Conservation (phyloP, 2,113 vertebrate species). For the Scophthalmus maximus region DNA sequence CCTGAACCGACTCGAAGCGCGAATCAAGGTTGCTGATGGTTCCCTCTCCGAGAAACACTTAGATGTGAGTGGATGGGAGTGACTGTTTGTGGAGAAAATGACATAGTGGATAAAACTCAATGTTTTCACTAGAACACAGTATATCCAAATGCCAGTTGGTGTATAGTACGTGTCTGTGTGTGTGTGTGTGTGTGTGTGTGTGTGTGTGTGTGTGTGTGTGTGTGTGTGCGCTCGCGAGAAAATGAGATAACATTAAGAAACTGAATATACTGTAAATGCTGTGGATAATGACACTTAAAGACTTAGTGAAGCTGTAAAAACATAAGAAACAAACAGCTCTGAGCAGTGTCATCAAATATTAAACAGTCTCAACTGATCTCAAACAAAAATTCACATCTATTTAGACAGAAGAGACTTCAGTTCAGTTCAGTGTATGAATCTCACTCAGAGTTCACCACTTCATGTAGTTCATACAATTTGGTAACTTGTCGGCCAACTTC, state of each 20-base stretch:
- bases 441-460: not conserved
- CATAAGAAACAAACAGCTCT: too few relatives aligned
- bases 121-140: not conserved
- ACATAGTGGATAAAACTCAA: not conserved
- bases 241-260: too few relatives aligned
- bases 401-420: not conserved
- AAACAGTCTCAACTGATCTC: not conserved
- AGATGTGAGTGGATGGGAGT: not conserved
- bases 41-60: constrained; percentile 26
- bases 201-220: too few relatives aligned
- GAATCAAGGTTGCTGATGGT: constrained; percentile 24
- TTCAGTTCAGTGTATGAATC: not conserved
- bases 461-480: not conserved
- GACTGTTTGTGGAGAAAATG: not conserved
- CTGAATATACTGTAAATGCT: too few relatives aligned
- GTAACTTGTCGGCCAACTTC: not conserved
- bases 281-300: too few relatives aligned
- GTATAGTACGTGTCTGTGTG: too few relatives aligned
- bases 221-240: too few relatives aligned
- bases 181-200: too few relatives aligned
- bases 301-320: too few relatives aligned
- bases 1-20: constrained; percentile 44
- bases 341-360: too few relatives aligned
- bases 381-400: not conserved
- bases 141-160: not conserved